These are phyloP conservation scores for Melangyna quadrimaculata DNA, from an alignment of 2,888 invertebrate genomes.

Conservation along the genomic window DNA sequence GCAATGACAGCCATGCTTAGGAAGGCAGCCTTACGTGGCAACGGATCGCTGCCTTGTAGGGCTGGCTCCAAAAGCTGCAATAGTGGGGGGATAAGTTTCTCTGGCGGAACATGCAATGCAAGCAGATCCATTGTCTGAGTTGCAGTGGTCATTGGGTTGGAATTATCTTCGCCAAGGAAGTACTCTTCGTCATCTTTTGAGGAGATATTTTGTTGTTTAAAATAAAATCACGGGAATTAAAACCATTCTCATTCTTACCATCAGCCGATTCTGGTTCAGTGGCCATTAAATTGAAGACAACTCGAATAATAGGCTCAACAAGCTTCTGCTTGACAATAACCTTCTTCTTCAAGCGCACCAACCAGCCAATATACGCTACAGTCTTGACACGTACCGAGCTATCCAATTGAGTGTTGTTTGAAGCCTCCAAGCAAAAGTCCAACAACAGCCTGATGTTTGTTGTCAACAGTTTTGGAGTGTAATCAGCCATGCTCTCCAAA, in stretches of 20 bases:
- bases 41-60: constrained; percentile 84
- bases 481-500: constrained; percentile 79
- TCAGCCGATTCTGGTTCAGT: constrained; percentile 84
- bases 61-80: constrained; percentile 86
- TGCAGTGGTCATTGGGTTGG: constrained; percentile 86
- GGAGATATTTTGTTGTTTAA: background rate
- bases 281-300: constrained; percentile 87
- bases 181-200: constrained; percentile 84
- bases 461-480: constrained; percentile 78
- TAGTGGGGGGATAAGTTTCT: constrained; percentile 87
- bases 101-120: constrained; percentile 88
- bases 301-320: constrained; percentile 85
- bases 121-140: constrained; percentile 88
- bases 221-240: background rate
- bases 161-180: constrained; percentile 85
- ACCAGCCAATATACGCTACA: constrained; percentile 85
- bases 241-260: constrained; percentile 81
- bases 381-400: constrained; percentile 86
- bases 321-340: constrained; percentile 86
- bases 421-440: constrained; percentile 86
- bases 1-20: constrained; percentile 88
- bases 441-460: constrained; percentile 85
- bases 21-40: constrained; percentile 87
- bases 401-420: constrained; percentile 83
- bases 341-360: constrained; percentile 88